A percentile compares a stretch with the other conserved stretches of the same genome.
Evolutionary conservation across 1,140 invertebrate species (phyloP).

Genomic region (Bombus fervidus): DNA sequence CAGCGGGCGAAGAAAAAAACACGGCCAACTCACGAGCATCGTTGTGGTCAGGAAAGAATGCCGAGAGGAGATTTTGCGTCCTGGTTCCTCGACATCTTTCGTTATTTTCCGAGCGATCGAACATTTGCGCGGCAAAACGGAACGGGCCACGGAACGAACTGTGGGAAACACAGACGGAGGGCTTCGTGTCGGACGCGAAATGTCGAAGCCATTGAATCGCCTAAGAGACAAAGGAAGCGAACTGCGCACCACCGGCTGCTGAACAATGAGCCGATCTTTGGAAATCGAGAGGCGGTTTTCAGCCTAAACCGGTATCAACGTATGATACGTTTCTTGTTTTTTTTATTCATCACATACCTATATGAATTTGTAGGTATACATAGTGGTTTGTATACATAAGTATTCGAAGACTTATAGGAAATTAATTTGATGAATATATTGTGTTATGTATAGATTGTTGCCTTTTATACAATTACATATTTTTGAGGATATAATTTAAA

Average conservation of each 20-base stretch:
- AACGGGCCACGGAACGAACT: slow-evolving; percentile 52
- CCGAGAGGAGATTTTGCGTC: background rate
- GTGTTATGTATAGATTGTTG: too few species aligned
- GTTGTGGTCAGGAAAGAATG: slow-evolving; percentile 43
- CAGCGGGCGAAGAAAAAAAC: slow-evolving; percentile 1
- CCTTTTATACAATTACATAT: too few species aligned
- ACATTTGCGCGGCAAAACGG: slow-evolving; percentile 62
- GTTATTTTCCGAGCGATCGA: slow-evolving; percentile 67
- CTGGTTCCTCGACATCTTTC: slow-evolving; percentile 23
- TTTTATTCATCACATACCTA: background rate
- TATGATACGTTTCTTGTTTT: background rate
- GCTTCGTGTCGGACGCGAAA: slow-evolving; percentile 58
- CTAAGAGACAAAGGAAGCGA: slow-evolving; percentile 57
- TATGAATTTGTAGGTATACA: too few species aligned
- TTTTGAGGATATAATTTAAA: too few species aligned
- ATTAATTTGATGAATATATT: background rate
- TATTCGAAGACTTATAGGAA: too few species aligned
- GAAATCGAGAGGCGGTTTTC: slow-evolving; percentile 23
- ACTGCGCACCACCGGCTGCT: slow-evolving; percentile 7
- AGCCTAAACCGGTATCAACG: slow-evolving; percentile 14
- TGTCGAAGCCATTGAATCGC: slow-evolving; percentile 66
- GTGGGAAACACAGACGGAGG: slow-evolving; percentile 61
- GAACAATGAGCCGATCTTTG: slow-evolving; percentile 31
- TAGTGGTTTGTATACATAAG: too few species aligned
- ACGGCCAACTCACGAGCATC: background rate